phyloP scores from a whole-genome alignment of 1,140 invertebrate species.

The Brachionus koreanus region DNA sequence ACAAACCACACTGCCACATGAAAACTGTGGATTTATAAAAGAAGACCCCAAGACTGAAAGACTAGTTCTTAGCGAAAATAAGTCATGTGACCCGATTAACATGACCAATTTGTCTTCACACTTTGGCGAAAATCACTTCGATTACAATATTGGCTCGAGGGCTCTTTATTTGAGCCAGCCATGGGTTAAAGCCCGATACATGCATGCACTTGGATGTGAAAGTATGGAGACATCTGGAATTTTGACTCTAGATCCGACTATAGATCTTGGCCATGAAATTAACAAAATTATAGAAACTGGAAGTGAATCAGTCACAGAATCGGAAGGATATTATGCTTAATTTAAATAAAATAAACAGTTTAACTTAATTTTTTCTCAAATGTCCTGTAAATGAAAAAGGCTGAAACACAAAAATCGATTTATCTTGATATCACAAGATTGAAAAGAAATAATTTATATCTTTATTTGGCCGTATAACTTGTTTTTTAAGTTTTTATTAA shows the following conservation, averaged over 20 bases:
- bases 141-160: constrained; percentile 28
- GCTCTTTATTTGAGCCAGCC: constrained; percentile 31
- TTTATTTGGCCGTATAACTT: not conserved
- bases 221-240: constrained; percentile 18
- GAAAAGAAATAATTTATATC: not conserved
- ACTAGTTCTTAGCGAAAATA: not conserved
- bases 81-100: not conserved
- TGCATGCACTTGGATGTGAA: constrained; percentile 22
- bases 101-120: constrained; percentile 37
- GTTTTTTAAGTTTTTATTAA: not conserved
- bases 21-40: constrained; percentile 16
- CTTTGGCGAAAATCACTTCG: constrained; percentile 32
- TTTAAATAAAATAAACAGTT: not conserved
- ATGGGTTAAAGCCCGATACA: constrained; percentile 3
- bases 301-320: not conserved
- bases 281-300: constrained; percentile 19
- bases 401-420: not conserved
- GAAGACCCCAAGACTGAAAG: not conserved
- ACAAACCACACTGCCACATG: not conserved
- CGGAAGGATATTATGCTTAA: constrained; percentile 38
- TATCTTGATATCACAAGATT: not conserved
- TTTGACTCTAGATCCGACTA: constrained; percentile 32
- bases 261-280: not conserved
- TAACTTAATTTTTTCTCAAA: not conserved
- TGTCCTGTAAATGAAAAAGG: not conserved